Conservation (phyloP, 2,888 invertebrate genomes). For the Lamellibrachia columna region DNA sequence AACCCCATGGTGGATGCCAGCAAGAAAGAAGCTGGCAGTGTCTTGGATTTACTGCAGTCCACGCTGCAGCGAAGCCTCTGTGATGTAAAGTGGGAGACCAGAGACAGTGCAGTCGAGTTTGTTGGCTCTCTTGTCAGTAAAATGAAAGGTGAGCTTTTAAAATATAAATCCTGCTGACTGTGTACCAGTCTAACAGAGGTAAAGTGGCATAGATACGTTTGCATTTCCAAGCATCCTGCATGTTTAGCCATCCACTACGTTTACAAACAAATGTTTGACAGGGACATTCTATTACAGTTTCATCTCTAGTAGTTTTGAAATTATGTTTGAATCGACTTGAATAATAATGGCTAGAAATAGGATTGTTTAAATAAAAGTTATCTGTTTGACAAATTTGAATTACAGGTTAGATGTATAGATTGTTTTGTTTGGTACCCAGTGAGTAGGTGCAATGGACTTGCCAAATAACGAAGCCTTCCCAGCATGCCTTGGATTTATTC, state of each 20-base stretch:
- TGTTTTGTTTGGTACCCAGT: background rate
- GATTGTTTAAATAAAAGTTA: background rate
- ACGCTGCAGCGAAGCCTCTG: constrained; percentile 36
- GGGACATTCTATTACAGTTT: background rate
- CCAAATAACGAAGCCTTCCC: background rate
- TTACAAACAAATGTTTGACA: background rate
- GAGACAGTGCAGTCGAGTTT: constrained; percentile 40
- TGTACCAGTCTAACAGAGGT: background rate
- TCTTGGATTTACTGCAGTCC: background rate
- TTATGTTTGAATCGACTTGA: background rate
- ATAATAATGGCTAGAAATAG: background rate
- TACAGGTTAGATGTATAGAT: background rate
- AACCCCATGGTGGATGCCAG: background rate
- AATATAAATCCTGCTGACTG: background rate
- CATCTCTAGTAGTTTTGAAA: background rate
- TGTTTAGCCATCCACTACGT: background rate
- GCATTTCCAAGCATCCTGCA: background rate
- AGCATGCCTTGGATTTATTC: background rate
- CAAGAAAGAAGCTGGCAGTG: background rate
- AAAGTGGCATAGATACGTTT: background rate
- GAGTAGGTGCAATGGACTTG: background rate
- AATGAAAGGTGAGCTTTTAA: background rate
- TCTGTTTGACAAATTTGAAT: background rate
- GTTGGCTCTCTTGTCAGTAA: constrained; percentile 20
- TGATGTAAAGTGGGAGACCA: constrained; percentile 40